Conservation (phyloP, 2,888 invertebrate species). For the Hydropsyche betteni region DNA sequence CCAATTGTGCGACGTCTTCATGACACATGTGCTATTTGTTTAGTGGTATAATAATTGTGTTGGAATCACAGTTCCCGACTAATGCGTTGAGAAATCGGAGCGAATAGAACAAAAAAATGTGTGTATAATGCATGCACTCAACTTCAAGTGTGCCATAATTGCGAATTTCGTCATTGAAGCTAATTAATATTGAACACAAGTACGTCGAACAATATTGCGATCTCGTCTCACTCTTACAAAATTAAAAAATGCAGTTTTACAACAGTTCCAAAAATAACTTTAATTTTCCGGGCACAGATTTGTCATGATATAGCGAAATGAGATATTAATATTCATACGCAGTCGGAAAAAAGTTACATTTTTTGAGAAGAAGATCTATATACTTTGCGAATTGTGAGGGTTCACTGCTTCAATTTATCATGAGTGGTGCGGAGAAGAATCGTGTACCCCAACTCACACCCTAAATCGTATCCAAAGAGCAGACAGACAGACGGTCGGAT, state of each 20-base stretch:
- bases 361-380: not conserved
- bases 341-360: not conserved
- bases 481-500: conserved; percentile 40
- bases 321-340: too few species aligned
- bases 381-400: not conserved
- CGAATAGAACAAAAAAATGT: not conserved
- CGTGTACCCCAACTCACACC: conserved; percentile 18
- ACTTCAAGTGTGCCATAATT: conserved; percentile 3
- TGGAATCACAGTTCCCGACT: conserved; percentile 17
- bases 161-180: conserved; percentile 18
- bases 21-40: conserved; percentile 10
- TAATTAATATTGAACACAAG: conserved; percentile 11
- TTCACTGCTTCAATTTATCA: conserved; percentile 42
- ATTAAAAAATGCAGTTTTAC: not conserved
- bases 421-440: conserved; percentile 35
- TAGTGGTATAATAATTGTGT: conserved; percentile 19
- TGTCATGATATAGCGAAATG: too few species aligned
- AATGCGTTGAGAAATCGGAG: conserved; percentile 20
- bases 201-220: not conserved
- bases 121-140: conserved; percentile 1
- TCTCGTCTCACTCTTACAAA: not conserved
- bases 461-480: conserved; percentile 32
- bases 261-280: not conserved
- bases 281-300: not conserved
- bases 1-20: conserved; percentile 16